phyloP scores from a whole-genome alignment of 2,113 vertebrate species.

The Misgurnus mizolepis region DNA sequence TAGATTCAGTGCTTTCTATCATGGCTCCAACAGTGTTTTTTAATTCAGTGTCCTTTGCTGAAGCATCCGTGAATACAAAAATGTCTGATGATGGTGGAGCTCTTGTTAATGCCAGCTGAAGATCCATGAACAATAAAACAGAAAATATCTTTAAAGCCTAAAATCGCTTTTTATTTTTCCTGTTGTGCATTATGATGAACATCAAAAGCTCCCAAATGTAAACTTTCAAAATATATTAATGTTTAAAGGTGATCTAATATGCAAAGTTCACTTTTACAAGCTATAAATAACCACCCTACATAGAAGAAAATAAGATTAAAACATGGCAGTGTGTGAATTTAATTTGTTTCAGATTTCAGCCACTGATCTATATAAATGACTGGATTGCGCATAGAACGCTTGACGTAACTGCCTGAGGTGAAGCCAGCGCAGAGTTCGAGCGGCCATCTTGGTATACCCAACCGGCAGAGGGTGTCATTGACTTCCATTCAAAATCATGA shows the following conservation, averaged over 20 bases:
- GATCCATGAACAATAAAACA: neutral
- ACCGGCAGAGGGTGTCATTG: too few species aligned
- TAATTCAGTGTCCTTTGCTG: conserved; percentile 61
- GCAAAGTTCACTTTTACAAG: too few species aligned
- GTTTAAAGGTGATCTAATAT: neutral
- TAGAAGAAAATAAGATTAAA: too few species aligned
- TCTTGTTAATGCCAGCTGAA: conserved; percentile 61
- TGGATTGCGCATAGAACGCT: too few species aligned
- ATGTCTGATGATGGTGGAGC: conserved; percentile 22
- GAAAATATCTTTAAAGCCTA: neutral
- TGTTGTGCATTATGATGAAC: neutral
- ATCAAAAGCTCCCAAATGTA: neutral
- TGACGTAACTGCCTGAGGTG: too few species aligned
- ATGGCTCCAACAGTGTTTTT: conserved; percentile 60
- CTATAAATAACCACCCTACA: too few species aligned
- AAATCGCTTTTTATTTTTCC: neutral
- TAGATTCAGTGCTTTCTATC: conserved; percentile 61
- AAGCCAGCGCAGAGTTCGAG: too few species aligned
- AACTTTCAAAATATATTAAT: neutral
- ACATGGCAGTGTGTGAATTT: neutral
- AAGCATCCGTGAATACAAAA: conserved; percentile 70
- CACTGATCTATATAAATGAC: too few species aligned
- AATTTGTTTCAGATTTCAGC: too few species aligned
- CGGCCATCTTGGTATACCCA: too few species aligned
- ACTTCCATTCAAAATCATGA: too few species aligned